Conservation (phyloP, 2,113 vertebrate species). For the Sinocyclocheilus grahami region DNA sequence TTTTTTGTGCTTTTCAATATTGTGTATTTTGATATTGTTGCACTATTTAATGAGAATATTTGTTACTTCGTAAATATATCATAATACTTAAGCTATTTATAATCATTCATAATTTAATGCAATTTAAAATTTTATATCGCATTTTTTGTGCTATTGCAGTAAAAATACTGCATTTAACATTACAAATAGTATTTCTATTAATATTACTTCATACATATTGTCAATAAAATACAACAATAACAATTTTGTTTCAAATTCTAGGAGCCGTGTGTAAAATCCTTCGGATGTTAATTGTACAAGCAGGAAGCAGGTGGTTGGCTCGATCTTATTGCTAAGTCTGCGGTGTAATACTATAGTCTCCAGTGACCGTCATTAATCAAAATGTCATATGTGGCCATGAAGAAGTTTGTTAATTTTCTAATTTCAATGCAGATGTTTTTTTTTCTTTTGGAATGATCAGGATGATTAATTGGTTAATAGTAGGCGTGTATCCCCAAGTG, state of each 20-base stretch:
- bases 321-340: background rate
- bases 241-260: background rate
- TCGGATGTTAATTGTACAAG: background rate
- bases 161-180: slow-evolving; percentile 1
- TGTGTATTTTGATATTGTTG: background rate
- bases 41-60: too few species aligned
- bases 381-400: slow-evolving; percentile 59
- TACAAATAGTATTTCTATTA: slow-evolving; percentile 23
- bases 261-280: background rate
- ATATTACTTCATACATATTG: slow-evolving; percentile 5
- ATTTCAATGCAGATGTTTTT: slow-evolving; percentile 64
- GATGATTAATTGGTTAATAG: slow-evolving; percentile 76
- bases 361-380: slow-evolving; percentile 76
- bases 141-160: too few species aligned
- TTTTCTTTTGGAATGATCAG: slow-evolving; percentile 71
- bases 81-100: background rate
- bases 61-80: background rate
- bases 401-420: slow-evolving; percentile 68
- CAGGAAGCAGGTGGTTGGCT: slow-evolving; percentile 47
- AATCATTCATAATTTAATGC: background rate
- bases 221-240: background rate
- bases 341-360: slow-evolving; percentile 51
- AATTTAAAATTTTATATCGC: too few species aligned
- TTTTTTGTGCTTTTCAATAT: background rate
- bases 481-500: slow-evolving; percentile 61